Conservation (phyloP, 2,113 vertebrate species). For the Addax nasomaculatus region DNA sequence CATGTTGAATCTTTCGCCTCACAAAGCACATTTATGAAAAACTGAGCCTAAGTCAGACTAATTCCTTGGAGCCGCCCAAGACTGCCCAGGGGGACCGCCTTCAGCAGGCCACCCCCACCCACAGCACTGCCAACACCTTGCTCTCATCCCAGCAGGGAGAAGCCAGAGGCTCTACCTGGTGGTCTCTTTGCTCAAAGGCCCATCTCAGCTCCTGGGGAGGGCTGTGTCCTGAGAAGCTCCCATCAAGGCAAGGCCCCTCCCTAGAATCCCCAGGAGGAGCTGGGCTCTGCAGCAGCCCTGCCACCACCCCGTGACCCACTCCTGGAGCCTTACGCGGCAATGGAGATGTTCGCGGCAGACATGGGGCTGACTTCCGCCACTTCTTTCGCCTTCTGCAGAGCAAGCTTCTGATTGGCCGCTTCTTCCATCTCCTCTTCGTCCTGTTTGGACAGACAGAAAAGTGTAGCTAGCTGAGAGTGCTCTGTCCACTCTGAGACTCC, state of each 20-base stretch:
- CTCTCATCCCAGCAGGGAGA: not conserved
- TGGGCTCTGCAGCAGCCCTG: not conserved
- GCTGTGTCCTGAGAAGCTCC: not conserved
- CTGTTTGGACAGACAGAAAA: conserved; percentile 72
- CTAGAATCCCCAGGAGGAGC: not conserved
- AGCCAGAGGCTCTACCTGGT: not conserved
- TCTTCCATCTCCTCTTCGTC: conserved; percentile 98
- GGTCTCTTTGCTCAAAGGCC: not conserved
- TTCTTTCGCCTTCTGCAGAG: conserved; percentile 96
- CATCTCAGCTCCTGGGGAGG: not conserved
- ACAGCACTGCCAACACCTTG: rapidly evolving
- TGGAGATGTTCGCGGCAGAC: conserved; percentile 94
- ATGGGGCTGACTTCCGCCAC: conserved; percentile 98
- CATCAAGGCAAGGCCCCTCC: not conserved
- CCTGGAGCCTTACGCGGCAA: conserved; percentile 90
- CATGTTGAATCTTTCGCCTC: not conserved
- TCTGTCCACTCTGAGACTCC: not conserved
- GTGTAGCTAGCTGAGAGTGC: no score
- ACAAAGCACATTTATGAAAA: not conserved
- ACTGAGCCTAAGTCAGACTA: not conserved
- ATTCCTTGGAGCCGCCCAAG: not conserved
- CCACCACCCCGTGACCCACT: not conserved
- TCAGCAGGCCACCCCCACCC: not conserved
- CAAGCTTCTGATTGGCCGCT: conserved; percentile 95
- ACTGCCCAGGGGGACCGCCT: not conserved